Percentiles rank a stretch among this genome's conserved stretches.
These are phyloP conservation scores for Pseudopodoces humilis DNA, from an alignment of 2,113 vertebrate genomes.

Conservation along the genomic window DNA sequence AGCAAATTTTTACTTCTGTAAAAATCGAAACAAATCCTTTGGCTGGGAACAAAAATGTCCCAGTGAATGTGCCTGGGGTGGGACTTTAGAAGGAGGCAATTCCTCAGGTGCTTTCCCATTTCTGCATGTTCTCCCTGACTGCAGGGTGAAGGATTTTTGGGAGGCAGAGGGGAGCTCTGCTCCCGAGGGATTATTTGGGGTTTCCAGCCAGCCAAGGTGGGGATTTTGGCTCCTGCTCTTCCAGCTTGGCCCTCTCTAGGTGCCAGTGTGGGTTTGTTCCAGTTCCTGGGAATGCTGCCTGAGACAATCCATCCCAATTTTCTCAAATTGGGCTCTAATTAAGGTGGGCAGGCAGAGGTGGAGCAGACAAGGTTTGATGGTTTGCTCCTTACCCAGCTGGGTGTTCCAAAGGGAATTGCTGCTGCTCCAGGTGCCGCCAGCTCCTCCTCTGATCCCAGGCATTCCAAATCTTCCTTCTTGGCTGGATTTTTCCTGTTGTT, in stretches of 20 bases:
- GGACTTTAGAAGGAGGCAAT: not conserved
- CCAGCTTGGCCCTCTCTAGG: not conserved
- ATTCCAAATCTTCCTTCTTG: not conserved
- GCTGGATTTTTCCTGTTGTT: not conserved
- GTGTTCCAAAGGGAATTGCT: not conserved
- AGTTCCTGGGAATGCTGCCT: not conserved
- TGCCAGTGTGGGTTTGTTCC: not conserved
- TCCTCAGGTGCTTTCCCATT: not conserved
- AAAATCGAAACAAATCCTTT: not conserved
- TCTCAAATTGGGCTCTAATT: not conserved
- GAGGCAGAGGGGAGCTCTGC: not conserved
- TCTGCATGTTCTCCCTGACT: not conserved
- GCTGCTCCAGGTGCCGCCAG: not conserved
- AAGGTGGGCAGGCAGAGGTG: not conserved
- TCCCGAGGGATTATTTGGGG: not conserved
- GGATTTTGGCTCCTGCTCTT: not conserved
- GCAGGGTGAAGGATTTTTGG: not conserved
- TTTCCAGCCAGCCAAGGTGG: not conserved
- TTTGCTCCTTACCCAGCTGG: not conserved
- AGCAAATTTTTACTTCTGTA: not conserved
- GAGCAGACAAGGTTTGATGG: not conserved
- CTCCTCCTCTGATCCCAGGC: not conserved
- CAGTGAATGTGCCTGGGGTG: not conserved
- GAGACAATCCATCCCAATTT: not conserved
- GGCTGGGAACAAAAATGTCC: not conserved